Base-by-base conservation (phyloP, 2,888 invertebrate species). In the Saturnia japonica region DNA sequence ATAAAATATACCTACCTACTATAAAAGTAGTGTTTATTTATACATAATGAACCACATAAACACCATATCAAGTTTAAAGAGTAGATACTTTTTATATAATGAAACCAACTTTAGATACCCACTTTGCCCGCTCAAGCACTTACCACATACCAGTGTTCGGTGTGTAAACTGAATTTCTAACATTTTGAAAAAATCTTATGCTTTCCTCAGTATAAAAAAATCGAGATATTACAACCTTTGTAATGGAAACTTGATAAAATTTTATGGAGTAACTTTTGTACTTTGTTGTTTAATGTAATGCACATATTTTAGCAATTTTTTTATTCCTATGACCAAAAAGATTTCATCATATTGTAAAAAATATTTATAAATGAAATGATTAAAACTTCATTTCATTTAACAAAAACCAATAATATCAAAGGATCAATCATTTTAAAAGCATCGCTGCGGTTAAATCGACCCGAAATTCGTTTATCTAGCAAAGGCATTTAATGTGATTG, bases 401-500 rank as follows among this genome's bases (percentile, higher is more conserved):
- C 57, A 68, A 70, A 12, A 64, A n/a, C 66, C 42, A 60, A 60
- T 51, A 6, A 47, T 71, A 73, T 70, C 62, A 74, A 76, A 77
- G 73, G 71, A 77, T 79, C 76, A 81, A 83, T 82, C 80, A 79
- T 74, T 76, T 72, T 79, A 78, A 83, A 79, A 82, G 80, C 79
- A 40, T 72, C 71, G 47, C 57, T 74, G 72, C 57, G 45, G 69
- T 69, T 34, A 67, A 68, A 77, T 75, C 71, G 72, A 73, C 71
- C 69, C 68, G 68, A 71, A 75, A 79, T 77, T 75, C 74, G 74
- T 78, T 79, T 77, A 76, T 78, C 68, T 76, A 75, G 66, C 71
- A 75, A 74, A 79, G 34, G 72, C 80, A 75, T 84, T 85, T 82
- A 81, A 79, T 77, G 80, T 80, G 78, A 81, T 79, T 81, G 79